Conservation (phyloP, 2,797 vertebrate species). For the Mus minutoides region DNA sequence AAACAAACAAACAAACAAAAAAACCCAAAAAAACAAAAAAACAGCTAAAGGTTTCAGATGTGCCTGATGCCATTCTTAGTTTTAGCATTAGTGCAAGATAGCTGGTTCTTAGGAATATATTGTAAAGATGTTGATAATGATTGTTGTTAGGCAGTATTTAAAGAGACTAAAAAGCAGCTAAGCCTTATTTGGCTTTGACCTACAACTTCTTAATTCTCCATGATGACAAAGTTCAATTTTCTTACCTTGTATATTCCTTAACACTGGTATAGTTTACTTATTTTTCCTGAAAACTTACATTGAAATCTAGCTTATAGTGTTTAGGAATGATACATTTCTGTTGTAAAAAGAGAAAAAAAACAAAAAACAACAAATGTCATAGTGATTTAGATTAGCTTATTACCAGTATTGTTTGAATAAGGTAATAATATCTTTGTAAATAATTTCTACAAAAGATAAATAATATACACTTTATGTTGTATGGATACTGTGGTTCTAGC, state of each 20-base stretch:
- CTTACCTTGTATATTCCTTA: background rate
- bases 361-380: too few species aligned
- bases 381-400: background rate
- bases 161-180: background rate
- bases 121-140: background rate
- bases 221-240: background rate
- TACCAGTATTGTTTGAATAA: background rate
- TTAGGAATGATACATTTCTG: background rate
- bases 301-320: background rate
- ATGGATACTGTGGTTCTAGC: too few species aligned
- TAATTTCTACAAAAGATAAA: background rate
- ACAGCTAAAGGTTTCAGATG: background rate
- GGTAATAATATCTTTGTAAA: background rate
- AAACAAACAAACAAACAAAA: too few species aligned
- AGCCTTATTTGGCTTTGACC: background rate
- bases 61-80: background rate
- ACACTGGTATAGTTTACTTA: background rate
- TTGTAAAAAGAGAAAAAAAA: background rate
- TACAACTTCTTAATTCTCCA: background rate
- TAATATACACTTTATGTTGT: background rate
- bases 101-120: background rate
- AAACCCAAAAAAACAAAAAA: too few species aligned
- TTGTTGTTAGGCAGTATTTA: background rate
- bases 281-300: background rate
- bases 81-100: background rate